Base-by-base conservation (phyloP, 1,140 invertebrate species). In the Eriocheir sinensis region DNA sequence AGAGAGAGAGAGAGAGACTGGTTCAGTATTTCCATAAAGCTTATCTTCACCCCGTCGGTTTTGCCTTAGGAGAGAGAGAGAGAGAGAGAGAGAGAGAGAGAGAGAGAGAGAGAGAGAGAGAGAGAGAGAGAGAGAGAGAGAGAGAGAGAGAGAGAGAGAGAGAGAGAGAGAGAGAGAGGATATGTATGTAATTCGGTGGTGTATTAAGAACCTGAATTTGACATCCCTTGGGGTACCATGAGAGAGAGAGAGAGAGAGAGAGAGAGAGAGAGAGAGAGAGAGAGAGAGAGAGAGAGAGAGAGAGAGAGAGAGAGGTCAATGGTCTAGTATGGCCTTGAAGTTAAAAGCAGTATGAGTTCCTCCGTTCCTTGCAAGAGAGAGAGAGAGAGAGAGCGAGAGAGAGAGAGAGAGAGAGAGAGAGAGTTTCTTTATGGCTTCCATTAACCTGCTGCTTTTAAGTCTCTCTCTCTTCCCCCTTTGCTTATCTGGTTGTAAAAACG, bases 91-190 rank as follows among this genome's bases (percentile, higher is more conserved):
- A 53, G 44, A 53, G 89, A 53, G 44, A 53, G 89, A 41, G 89
- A 53, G 89, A 91, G 89, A 88, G 85, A 88, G 85, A 88, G 85
- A 88, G 85, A 88, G 85, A 88, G 85, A 88, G 85, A 88, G 85
- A 88, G 85, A 91, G 89, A 88, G 85, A 88, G 85, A 88, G 85
- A 88, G 85, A 88, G 85, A 36, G 30, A 86, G 83, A 86, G 83
- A 86, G 83, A 86, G 83, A 86, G 40, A 86, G 83, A 86, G 83
- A 86, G 83, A 86, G 83, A 86, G 83, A 83, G 36, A 83, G 81
- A 89, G 88, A 89, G 88, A 89, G 81, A 83, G 81, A 83, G 36
- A 83, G 81, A 83, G 81, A 83, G 12, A 27, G 48, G 81, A 53
- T 53, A 53, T 53, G 12, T 12, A 21, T 53, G 21, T 53, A 53